phyloP scores from a whole-genome alignment of 2,797 vertebrate species.

The Coracias cyanogaster region DNA sequence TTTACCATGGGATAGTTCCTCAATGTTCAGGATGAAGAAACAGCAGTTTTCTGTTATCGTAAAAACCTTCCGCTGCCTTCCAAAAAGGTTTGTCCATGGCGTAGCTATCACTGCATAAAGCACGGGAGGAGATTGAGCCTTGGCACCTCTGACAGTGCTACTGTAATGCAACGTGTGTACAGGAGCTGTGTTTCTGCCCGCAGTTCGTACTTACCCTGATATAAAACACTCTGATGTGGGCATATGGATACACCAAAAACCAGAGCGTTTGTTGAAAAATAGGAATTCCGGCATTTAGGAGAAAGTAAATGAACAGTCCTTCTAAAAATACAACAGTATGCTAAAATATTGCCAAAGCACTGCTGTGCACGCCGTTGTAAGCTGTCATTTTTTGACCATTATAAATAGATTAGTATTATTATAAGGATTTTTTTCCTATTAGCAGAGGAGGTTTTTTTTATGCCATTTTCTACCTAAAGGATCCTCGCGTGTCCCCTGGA shows the following conservation, averaged over 20 bases:
- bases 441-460: background rate
- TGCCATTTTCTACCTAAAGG: background rate
- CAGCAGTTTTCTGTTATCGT: background rate
- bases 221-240: conserved; percentile 33
- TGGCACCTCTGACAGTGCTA: conserved; percentile 5
- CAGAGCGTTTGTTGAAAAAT: conserved; percentile 42
- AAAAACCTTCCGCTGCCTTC: background rate
- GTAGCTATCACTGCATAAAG: background rate
- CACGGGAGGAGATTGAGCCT: conserved; percentile 12
- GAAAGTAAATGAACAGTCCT: conserved; percentile 65
- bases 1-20: conserved; percentile 20
- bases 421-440: conserved; percentile 55
- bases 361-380: conserved; percentile 51
- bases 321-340: conserved; percentile 67
- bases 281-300: conserved; percentile 40
- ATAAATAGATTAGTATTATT: conserved; percentile 66
- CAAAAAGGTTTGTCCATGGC: conserved; percentile 14
- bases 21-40: conserved; percentile 14
- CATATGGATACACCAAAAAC: conserved; percentile 16
- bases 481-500: background rate
- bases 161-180: background rate
- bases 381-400: conserved; percentile 65
- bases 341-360: conserved; percentile 64
- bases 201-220: background rate
- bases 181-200: conserved; percentile 46